A percentile compares a stretch with the other conserved stretches of the same genome.
Conservation (phyloP, 2,797 vertebrate species). For the Champsocephalus gunnari region DNA sequence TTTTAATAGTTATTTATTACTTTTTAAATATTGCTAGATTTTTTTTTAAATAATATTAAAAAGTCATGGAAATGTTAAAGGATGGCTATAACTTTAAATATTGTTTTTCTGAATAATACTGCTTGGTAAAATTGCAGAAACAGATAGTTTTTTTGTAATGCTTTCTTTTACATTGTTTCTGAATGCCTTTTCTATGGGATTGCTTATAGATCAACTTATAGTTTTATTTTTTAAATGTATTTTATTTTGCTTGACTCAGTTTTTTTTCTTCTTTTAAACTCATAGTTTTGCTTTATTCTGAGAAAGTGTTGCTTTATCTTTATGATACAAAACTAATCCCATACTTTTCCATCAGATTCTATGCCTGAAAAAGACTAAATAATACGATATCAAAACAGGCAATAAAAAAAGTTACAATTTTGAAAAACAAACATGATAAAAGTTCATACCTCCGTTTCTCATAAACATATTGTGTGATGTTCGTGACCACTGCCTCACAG, state of each 20-base stretch:
- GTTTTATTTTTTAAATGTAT: too few relatives aligned
- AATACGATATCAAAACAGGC: not conserved
- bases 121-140: not conserved
- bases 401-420: not conserved
- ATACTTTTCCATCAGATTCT: not conserved
- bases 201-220: too few relatives aligned
- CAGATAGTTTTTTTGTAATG: not conserved
- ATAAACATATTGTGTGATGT: not conserved
- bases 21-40: too few relatives aligned
- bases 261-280: too few relatives aligned
- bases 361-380: not conserved
- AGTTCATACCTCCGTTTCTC: not conserved
- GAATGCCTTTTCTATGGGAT: not conserved
- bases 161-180: not conserved
- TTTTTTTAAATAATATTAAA: too few relatives aligned
- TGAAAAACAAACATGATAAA: not conserved
- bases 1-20: too few relatives aligned
- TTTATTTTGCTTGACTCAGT: too few relatives aligned
- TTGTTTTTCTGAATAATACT: not conserved
- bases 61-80: too few relatives aligned
- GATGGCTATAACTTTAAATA: too few relatives aligned
- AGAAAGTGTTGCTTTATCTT: too few relatives aligned
- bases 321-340: too few relatives aligned
- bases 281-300: too few relatives aligned
- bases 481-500: constrained; percentile 35